phyloP scores from a whole-genome alignment of 2,888 invertebrate genomes.

The Sinotaia quadrata region DNA sequence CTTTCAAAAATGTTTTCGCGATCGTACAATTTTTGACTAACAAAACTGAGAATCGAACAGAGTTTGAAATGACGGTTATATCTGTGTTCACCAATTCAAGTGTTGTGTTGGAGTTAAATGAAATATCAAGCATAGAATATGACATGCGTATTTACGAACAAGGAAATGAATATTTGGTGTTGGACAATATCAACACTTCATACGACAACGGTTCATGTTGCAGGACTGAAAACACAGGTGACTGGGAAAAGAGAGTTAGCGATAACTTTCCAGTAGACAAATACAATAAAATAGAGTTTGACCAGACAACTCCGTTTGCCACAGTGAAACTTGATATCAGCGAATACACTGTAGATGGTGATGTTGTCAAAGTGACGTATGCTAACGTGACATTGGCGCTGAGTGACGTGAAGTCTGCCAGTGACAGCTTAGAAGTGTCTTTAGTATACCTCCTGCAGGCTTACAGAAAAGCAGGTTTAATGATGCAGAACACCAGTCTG shows the following conservation, averaged over 20 bases:
- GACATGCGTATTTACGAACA: background rate
- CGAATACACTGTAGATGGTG: background rate
- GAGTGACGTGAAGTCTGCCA: background rate
- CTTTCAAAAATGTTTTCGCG: background rate
- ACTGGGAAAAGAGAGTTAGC: background rate
- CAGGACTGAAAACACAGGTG: background rate
- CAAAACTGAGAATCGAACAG: background rate
- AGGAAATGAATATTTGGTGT: background rate
- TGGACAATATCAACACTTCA: background rate
- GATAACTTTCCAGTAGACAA: too few relatives aligned
- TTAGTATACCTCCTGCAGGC: background rate
- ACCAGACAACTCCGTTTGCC: background rate
- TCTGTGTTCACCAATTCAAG: background rate
- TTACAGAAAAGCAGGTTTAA: background rate
- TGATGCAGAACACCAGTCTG: background rate
- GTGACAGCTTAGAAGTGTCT: background rate
- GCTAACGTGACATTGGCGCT: slow-evolving; percentile 1
- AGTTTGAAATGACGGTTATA: slow-evolving; percentile 2
- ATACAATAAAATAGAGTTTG: background rate
- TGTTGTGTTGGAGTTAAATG: background rate
- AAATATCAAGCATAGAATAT: background rate
- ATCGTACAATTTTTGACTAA: background rate
- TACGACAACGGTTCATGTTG: slow-evolving; percentile 3
- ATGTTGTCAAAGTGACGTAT: background rate
- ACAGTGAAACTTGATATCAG: background rate